These are phyloP conservation scores for Sepioteuthis lessoniana DNA, from an alignment of 2,888 invertebrate genomes.

Conservation along the genomic window DNA sequence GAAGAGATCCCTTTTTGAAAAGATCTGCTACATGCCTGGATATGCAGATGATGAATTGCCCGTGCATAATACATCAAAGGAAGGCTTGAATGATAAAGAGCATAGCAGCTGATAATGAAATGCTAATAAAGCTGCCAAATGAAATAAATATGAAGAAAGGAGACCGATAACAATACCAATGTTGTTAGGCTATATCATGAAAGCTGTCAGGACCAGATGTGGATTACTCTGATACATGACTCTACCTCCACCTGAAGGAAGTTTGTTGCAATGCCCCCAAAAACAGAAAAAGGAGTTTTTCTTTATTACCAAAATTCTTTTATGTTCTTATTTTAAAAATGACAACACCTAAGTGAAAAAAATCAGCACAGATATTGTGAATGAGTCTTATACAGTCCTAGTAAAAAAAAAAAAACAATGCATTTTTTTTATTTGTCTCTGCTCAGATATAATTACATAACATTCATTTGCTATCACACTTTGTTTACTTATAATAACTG, in stretches of 20 bases:
- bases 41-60: background rate
- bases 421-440: no score
- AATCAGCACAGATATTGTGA: no score
- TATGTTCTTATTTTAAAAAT: no score
- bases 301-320: no score
- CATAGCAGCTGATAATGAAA: background rate
- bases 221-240: background rate
- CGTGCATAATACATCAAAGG: conserved; percentile 2
- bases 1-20: background rate
- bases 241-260: background rate
- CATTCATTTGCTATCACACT: no score
- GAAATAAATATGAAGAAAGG: background rate
- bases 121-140: background rate
- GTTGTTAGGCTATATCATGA: background rate
- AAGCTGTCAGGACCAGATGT: background rate
- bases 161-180: background rate
- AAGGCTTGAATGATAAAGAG: background rate
- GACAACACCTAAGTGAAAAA: no score
- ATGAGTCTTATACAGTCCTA: no score
- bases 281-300: no score
- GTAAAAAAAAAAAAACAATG: no score
- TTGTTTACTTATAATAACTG: no score
- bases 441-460: no score
- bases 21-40: background rate
- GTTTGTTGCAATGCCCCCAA: background rate